Evolutionary conservation across 2,888 invertebrate species (phyloP).

Genomic region (Balanococcus diminutus): DNA sequence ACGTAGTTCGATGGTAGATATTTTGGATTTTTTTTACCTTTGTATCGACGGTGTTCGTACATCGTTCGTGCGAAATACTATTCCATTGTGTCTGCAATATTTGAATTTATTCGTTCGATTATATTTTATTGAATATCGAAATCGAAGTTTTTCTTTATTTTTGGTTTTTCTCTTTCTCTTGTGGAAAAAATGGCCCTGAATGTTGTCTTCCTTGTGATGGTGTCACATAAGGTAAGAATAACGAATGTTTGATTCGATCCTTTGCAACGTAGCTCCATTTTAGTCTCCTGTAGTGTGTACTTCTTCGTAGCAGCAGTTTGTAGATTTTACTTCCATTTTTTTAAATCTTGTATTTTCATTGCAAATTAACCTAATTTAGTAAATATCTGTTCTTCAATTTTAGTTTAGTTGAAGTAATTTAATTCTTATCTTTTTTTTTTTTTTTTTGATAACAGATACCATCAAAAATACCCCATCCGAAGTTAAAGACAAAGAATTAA

Average conservation of each 20-base stretch:
- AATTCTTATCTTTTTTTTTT: neutral
- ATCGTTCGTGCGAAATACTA: neutral
- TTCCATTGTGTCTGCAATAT: neutral
- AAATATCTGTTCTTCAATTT: no score
- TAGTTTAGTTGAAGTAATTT: no score
- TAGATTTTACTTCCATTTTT: neutral
- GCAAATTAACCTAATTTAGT: neutral
- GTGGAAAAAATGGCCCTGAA: neutral
- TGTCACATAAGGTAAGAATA: neutral
- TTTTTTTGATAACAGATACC: conserved; percentile 48
- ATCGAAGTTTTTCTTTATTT: neutral
- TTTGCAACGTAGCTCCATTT: neutral
- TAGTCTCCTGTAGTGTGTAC: neutral
- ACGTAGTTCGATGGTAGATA: no score
- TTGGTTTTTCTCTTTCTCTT: neutral
- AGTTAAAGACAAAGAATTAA: conserved; percentile 50
- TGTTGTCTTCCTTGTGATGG: neutral
- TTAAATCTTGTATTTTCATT: neutral
- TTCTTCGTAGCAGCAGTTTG: neutral
- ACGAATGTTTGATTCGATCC: neutral
- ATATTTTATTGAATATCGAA: neutral
- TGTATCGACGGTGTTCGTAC: conserved; percentile 18
- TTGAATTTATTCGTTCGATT: neutral
- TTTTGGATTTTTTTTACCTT: conserved; percentile 57
- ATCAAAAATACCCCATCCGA: neutral